Conservation (phyloP, 1,140 invertebrate genomes). For the Drosophila parvula region DNA sequence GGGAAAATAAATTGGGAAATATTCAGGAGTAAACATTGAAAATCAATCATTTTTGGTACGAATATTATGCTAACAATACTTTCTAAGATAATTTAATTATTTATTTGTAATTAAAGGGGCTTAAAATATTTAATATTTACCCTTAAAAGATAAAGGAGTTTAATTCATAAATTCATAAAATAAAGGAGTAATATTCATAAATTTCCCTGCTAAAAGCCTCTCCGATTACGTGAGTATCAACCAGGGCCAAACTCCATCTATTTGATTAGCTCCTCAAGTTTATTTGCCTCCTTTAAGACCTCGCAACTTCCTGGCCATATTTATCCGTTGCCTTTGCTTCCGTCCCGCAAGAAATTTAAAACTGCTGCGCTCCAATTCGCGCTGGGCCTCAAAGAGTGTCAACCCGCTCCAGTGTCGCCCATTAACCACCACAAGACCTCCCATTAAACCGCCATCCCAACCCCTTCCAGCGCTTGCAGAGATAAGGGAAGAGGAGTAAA, state of each 20-base stretch:
- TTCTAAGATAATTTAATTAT: no score
- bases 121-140: not conserved
- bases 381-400: conserved; percentile 34
- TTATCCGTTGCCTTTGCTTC: conserved; percentile 10
- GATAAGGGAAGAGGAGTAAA: not conserved
- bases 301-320: not conserved
- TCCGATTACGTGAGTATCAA: not conserved
- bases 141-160: no score
- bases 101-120: not conserved
- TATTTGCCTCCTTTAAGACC: not conserved
- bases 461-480: not conserved
- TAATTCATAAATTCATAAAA: no score
- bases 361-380: conserved; percentile 46
- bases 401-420: conserved; percentile 7
- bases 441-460: conserved; percentile 3
- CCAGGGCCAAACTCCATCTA: not conserved
- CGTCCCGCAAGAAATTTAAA: conserved; percentile 53
- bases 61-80: not conserved
- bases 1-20: not conserved
- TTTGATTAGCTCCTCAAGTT: conserved; percentile 24
- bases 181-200: no score
- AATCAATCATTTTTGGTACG: not conserved
- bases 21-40: not conserved
- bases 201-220: not conserved
- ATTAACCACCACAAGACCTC: conserved; percentile 3